Evolutionary conservation across 2,797 vertebrate species (phyloP).

Genomic region (Poeciliopsis turneri): DNA sequence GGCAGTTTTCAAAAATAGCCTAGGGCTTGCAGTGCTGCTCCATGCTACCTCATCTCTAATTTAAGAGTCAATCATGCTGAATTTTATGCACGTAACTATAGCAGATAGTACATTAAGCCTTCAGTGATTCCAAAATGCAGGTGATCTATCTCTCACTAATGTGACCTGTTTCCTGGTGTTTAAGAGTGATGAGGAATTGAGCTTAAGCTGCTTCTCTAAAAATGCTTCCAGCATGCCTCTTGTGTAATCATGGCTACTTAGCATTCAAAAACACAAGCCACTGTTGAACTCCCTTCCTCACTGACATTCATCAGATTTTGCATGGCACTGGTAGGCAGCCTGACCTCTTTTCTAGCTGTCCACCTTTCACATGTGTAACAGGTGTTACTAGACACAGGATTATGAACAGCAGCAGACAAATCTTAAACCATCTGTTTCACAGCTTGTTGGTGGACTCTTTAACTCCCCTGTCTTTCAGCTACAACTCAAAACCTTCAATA

Average conservation of each 20-base stretch:
- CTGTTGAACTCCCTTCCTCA: conserved; percentile 3
- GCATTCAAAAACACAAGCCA: conserved; percentile 13
- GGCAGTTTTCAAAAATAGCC: conserved; percentile 4
- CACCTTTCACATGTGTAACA: conserved; percentile 44
- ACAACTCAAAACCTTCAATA: conserved; percentile 26
- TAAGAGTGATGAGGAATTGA: neutral
- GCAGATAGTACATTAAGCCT: neutral
- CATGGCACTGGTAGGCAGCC: conserved; percentile 8
- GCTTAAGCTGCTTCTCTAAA: conserved; percentile 1
- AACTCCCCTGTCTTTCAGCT: conserved; percentile 47
- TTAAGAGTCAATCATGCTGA: neutral
- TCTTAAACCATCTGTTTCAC: conserved; percentile 66
- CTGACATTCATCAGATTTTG: conserved; percentile 12
- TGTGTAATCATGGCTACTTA: conserved; percentile 7
- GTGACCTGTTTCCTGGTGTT: conserved; percentile 7
- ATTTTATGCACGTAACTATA: neutral
- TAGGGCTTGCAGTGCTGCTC: neutral
- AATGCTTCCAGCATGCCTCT: neutral
- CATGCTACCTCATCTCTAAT: neutral
- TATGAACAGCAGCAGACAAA: conserved; percentile 56
- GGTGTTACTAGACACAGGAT: conserved; percentile 55
- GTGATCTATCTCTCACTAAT: conserved; percentile 4
- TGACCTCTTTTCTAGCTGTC: conserved; percentile 6
- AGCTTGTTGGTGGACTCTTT: conserved; percentile 56
- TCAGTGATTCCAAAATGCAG: conserved; percentile 7